phyloP scores from a whole-genome alignment of 2,113 vertebrate species.

The Symphodus melops region DNA sequence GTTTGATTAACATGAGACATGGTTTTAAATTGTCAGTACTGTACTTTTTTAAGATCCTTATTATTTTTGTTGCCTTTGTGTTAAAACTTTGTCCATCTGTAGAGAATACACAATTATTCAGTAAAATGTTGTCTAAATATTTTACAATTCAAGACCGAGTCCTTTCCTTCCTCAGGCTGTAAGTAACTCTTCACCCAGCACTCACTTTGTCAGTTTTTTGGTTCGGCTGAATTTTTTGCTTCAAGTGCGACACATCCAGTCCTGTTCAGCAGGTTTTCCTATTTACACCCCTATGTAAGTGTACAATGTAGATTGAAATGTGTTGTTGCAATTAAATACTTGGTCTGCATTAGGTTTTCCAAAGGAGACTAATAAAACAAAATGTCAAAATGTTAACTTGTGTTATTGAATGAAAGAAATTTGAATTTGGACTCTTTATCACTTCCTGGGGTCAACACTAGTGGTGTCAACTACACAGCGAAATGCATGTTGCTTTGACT shows the following conservation, averaged over 20 bases:
- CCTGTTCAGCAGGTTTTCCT: conserved; percentile 79
- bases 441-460: too few species aligned
- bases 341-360: conserved; percentile 93
- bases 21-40: conserved; percentile 70
- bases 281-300: conserved; percentile 83
- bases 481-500: too few species aligned
- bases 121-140: conserved; percentile 69
- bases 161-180: conserved; percentile 57
- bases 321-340: conserved; percentile 85
- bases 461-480: too few species aligned
- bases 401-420: background rate
- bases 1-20: conserved; percentile 51
- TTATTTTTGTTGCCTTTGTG: conserved; percentile 64
- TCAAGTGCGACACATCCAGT: conserved; percentile 80
- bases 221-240: conserved; percentile 43
- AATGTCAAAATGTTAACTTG: conserved; percentile 61
- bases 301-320: conserved; percentile 79
- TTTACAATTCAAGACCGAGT: conserved; percentile 65
- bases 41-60: conserved; percentile 69
- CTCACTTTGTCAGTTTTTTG: conserved; percentile 18
- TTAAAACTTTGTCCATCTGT: conserved; percentile 31
- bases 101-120: conserved; percentile 70
- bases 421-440: too few species aligned
- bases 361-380: conserved; percentile 89
- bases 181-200: conserved; percentile 23